A percentile compares a stretch with the other conserved stretches of the same genome.
Evolutionary conservation across 37 sponge, comb jelly and placozoan species (phyloP).

Genomic region (Tethya wilhelma): DNA sequence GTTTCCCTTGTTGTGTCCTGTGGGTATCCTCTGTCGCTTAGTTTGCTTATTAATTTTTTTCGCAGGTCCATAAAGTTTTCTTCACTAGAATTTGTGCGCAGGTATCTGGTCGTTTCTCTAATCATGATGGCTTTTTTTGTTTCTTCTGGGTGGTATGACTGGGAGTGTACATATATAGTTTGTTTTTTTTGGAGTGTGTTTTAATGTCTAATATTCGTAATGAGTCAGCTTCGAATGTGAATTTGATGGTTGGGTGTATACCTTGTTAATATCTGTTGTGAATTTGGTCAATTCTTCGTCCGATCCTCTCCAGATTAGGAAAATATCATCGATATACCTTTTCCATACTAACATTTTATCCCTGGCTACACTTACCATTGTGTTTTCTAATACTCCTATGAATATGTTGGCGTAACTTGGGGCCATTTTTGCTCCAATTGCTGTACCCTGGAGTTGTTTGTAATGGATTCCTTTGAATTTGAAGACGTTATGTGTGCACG

Average conservation of each 20-base stretch:
- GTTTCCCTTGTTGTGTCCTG: not conserved
- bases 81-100: not conserved
- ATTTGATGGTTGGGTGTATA: not conserved
- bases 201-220: not conserved
- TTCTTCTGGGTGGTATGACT: conserved; percentile 3
- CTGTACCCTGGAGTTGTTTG: conserved; percentile 12
- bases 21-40: not conserved
- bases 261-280: not conserved
- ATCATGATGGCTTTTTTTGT: not conserved
- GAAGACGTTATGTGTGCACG: not conserved
- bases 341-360: conserved; percentile 12
- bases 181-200: conserved; percentile 19
- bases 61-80: not conserved
- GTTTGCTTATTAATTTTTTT: not conserved
- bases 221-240: not conserved
- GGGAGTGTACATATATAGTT: not conserved
- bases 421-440: conserved; percentile 34
- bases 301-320: conserved; percentile 13
- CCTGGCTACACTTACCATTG: not conserved
- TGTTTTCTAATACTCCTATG: conserved; percentile 14
- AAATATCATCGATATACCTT: conserved; percentile 34
- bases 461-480: not conserved
- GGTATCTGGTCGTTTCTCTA: not conserved
- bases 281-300: not conserved
- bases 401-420: conserved; percentile 36